These are phyloP conservation scores for Strix occidentalis DNA, from an alignment of 2,797 vertebrate species.

Conservation along the genomic window DNA sequence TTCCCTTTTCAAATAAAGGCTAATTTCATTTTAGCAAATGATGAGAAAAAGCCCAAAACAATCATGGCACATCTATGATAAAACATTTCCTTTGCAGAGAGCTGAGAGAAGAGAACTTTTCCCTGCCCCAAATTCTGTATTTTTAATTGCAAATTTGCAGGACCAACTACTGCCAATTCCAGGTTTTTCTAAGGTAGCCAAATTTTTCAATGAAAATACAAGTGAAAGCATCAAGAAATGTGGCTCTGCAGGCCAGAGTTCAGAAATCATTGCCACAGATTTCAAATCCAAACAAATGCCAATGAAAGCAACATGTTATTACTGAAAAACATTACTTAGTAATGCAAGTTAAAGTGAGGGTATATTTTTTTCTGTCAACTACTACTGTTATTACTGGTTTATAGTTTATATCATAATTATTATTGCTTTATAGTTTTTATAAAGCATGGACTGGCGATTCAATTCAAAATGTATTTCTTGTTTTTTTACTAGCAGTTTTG, in stretches of 20 bases:
- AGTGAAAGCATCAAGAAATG: not conserved
- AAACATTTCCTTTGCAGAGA: not conserved
- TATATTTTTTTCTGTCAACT: not conserved
- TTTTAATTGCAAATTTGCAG: not conserved
- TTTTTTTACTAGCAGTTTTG: not conserved
- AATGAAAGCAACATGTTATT: not conserved
- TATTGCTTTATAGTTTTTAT: not conserved
- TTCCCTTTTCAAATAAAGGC: not conserved
- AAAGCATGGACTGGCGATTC: not conserved
- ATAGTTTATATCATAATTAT: not conserved
- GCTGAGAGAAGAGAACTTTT: not conserved
- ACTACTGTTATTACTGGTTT: not conserved
- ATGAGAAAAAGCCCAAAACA: not conserved
- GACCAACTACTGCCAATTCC: not conserved
- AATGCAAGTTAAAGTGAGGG: not conserved
- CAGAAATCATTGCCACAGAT: not conserved
- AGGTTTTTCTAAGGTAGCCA: not conserved
- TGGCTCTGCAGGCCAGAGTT: not conserved
- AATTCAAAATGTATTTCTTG: not conserved
- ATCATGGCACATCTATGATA: not conserved
- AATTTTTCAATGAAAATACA: not conserved
- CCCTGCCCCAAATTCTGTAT: not conserved
- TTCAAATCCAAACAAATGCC: not conserved
- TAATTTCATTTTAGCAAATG: not conserved
- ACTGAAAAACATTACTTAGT: not conserved